Percentiles rank a stretch among this genome's conserved stretches.
Conservation (phyloP, 2,797 vertebrate genomes). For the Sebastes umbrosus region DNA sequence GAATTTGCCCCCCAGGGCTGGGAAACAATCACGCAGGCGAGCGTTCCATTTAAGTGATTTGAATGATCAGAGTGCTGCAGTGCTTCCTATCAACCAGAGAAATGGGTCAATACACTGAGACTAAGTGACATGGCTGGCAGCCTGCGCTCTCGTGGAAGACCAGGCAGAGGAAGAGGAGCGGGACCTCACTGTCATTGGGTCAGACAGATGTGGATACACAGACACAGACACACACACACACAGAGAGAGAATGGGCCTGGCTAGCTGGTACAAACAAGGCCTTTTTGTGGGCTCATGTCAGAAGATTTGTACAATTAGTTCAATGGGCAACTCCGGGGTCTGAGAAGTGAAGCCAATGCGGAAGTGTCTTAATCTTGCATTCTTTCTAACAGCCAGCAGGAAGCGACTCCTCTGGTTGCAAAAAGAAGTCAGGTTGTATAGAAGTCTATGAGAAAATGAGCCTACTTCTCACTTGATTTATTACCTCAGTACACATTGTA, state of each 20-base stretch:
- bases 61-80: slow-evolving; percentile 74
- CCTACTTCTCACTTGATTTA: no score
- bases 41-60: slow-evolving; percentile 81
- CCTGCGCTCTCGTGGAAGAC: slow-evolving; percentile 60
- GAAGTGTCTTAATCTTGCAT: no score
- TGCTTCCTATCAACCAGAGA: slow-evolving; percentile 74
- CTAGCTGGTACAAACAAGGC: neutral
- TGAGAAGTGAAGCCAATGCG: no score
- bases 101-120: slow-evolving; percentile 81
- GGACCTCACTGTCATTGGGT: slow-evolving; percentile 68
- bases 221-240: slow-evolving; percentile 11
- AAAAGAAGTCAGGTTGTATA: no score
- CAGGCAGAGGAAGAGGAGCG: slow-evolving; percentile 50
- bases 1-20: slow-evolving; percentile 78
- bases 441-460: no score
- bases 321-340: neutral
- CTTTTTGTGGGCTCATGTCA: neutral
- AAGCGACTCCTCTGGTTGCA: no score
- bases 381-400: no score
- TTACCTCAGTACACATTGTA: no score
- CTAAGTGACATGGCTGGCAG: slow-evolving; percentile 78
- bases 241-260: neutral
- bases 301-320: neutral
- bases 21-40: slow-evolving; percentile 75
- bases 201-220: slow-evolving; percentile 57